A percentile compares a stretch with the other conserved stretches of the same genome.
phyloP scores from a whole-genome alignment of 2,888 invertebrate genomes.

The Polydesmus complanatus region DNA sequence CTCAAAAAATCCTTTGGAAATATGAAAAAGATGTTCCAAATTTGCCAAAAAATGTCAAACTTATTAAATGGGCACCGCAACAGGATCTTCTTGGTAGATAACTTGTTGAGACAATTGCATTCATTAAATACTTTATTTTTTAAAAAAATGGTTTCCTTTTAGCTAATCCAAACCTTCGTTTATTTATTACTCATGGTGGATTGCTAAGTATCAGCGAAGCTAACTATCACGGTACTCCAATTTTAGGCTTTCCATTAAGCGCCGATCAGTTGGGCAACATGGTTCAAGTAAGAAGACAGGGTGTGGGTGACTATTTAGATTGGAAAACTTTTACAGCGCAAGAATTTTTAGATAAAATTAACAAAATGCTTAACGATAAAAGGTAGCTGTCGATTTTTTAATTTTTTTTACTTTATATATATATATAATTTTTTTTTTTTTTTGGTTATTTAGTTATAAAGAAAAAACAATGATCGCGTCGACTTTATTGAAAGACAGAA shows the following conservation, averaged over 20 bases:
- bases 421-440: neutral
- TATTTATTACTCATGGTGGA: slow-evolving; percentile 12
- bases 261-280: slow-evolving; percentile 10
- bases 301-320: slow-evolving; percentile 6
- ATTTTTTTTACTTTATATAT: neutral
- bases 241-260: slow-evolving; percentile 12
- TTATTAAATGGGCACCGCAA: slow-evolving; percentile 16
- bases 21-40: slow-evolving; percentile 1
- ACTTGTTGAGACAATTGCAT: too few relatives aligned
- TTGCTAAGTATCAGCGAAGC: slow-evolving; percentile 9
- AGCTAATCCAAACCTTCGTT: slow-evolving; percentile 1
- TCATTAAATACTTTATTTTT: neutral
- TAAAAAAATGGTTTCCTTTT: neutral
- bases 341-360: neutral
- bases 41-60: slow-evolving; percentile 10
- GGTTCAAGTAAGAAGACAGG: neutral
- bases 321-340: neutral
- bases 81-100: slow-evolving; percentile 12
- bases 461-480: neutral
- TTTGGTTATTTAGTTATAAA: slow-evolving; percentile 2
- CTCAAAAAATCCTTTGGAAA: slow-evolving; percentile 15
- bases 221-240: slow-evolving; percentile 5
- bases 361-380: neutral
- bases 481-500: slow-evolving; percentile 7
- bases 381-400: neutral